Evolutionary conservation across 2,113 vertebrate species (phyloP), one percentile per base, ranked within the genome.

Genomic region (Osmerus eperlanus): DNA sequence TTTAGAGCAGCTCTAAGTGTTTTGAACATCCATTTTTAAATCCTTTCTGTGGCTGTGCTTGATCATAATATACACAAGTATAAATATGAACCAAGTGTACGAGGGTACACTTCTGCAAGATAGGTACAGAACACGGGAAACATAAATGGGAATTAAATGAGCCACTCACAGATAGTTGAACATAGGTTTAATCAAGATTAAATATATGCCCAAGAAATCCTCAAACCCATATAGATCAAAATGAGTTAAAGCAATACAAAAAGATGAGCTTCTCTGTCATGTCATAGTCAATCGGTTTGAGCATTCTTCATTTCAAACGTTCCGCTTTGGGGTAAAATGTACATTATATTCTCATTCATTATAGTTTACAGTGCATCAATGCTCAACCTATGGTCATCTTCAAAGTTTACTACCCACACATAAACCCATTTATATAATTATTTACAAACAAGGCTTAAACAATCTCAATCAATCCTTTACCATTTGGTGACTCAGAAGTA

Each of bases 181-280:
- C 90, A 88, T 86, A 90, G 77, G 84, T 98, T 97, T 96, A 97
- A 97, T 97, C 90, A 91, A 88, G 93, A 93, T 95, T 95, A 95
- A 96, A 97, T 95, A 94, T 93, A 95, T 93, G 93, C 91, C 84
- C 90, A 84, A 93, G 92, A 85, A 85, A 88, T 90, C 87, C 91
- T 92, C 82, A 79, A 89, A 94, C 89, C 93, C 91, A 91, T 89
- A 91, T 87, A 94, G 91, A 88, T 85, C 78, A 87, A 83, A 86
- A 93, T 90, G 93, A 91, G 87, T 87, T 87, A 92, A 95, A 94
- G 92, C 90, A 93, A 94, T 90, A 90, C 87, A 93, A 95, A 94
- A 90, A 81, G 66, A 78, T 79, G 70, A 80, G 41, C 65, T 76
- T 86, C 80, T 82, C 71, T 71, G 67, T 78, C 78, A 72, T 78